Percentiles rank a stretch among this genome's conserved stretches.
Evolutionary conservation across 2,797 vertebrate species (phyloP).

Genomic region (Cuculus canorus): DNA sequence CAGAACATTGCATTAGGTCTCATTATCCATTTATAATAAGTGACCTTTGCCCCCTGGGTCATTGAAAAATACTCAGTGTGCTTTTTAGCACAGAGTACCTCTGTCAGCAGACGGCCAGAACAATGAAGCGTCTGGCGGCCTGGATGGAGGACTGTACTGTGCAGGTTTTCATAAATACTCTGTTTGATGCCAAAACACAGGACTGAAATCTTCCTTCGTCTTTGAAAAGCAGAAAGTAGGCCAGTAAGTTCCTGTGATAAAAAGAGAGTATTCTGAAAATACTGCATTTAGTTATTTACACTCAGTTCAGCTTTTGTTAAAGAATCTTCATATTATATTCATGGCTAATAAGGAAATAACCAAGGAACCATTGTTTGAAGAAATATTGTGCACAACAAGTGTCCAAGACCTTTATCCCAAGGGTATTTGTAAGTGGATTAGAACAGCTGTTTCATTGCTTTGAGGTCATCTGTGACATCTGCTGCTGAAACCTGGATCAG

Average conservation of each 20-base stretch:
- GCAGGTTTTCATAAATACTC: slow-evolving; percentile 68
- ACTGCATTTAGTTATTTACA: not conserved
- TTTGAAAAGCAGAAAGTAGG: slow-evolving; percentile 9
- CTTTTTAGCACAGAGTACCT: slow-evolving; percentile 83
- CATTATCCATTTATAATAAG: slow-evolving; percentile 91
- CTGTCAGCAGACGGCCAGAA: slow-evolving; percentile 77
- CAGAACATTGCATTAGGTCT: slow-evolving; percentile 86
- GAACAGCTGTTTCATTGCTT: slow-evolving; percentile 67
- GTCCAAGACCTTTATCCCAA: slow-evolving; percentile 65
- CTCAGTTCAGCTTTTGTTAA: not conserved
- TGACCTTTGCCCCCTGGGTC: slow-evolving; percentile 86
- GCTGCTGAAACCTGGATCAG: slow-evolving; percentile 58
- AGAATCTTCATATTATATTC: not conserved
- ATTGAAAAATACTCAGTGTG: slow-evolving; percentile 86
- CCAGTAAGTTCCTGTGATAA: not conserved
- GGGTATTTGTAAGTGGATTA: slow-evolving; percentile 63
- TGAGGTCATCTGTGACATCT: slow-evolving; percentile 73
- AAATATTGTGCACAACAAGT: slow-evolving; percentile 53
- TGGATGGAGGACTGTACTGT: slow-evolving; percentile 48
- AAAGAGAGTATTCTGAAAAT: not conserved
- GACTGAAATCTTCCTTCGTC: slow-evolving; percentile 47
- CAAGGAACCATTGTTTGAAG: slow-evolving; percentile 58
- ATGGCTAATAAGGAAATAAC: slow-evolving; percentile 15
- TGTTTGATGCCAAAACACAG: slow-evolving; percentile 61
- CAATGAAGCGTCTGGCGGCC: slow-evolving; percentile 75